Evolutionary conservation across 2,113 vertebrate genomes (phyloP), one percentile per base, ranked within the genome.

Genomic region (Circaetus cinerascens): DNA sequence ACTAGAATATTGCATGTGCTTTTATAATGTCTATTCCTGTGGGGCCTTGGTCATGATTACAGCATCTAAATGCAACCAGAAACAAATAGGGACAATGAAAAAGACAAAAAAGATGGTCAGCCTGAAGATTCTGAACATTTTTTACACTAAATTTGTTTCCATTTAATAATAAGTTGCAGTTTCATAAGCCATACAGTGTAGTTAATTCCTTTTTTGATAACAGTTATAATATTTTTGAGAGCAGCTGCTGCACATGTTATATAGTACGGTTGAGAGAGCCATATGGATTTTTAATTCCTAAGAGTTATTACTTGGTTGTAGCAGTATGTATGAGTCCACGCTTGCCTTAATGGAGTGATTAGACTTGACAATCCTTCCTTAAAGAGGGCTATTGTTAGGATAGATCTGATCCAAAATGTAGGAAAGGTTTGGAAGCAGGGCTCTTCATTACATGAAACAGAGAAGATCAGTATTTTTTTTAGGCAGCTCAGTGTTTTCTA

Each of bases 221-320:
- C 25, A 62, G 41, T 51, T 30, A 27, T 4, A 11, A 11, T 36
- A 30, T 63, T 80, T 78, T 8, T 23, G 62, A 57, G 87, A 91
- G 86, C 94, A 95, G 92, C 79, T 93, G 90, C 78, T 48, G 46
- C 79, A 38, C 73, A 3, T 7, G 79, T 67, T 81, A 10, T 51
- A 71, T 6, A 21, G 74, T 22, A 11, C 90, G 85, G 94, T 86
- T 69, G 91, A 86, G 83, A 63, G 77, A 19, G 75, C 79, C 90
- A 94, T 75, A 86, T 91, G 90, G 86, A 93, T 88, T 94, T 88
- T 62, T 91, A 93, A 96, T 94, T 92, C 90, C 88, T 74, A 34
- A 50, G 95, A 93, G 79, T 93, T 94, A 95, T 86, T 60, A 67
- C 69, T 15, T 7, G 62, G 55, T 62, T 60, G 64, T 13, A 77